Evolutionary conservation across 2,113 vertebrate genomes (phyloP).

Genomic region (Sisor rabdophorus): DNA sequence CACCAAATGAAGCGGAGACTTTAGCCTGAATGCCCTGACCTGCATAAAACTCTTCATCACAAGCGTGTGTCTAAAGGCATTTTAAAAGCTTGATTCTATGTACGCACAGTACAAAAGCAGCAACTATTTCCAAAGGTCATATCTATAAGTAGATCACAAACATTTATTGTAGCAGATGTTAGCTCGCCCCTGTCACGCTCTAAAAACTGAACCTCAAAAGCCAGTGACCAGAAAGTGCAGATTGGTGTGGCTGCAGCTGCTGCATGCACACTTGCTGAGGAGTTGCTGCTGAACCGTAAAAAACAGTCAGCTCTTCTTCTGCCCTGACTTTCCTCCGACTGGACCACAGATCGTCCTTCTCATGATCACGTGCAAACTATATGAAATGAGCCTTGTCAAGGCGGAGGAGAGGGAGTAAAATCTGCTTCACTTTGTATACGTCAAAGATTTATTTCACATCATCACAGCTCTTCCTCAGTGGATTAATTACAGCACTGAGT

Average conservation of each 20-base stretch:
- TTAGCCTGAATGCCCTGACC: not conserved
- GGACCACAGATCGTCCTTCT: not conserved
- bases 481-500: constrained; percentile 68
- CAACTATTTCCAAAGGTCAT: constrained; percentile 28
- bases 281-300: constrained; percentile 64
- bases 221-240: constrained; percentile 68
- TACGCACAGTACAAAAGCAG: constrained; percentile 20
- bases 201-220: constrained; percentile 62
- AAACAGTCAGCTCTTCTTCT: constrained; percentile 61
- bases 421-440: constrained; percentile 29
- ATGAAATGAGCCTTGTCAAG: constrained; percentile 46
- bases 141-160: constrained; percentile 27
- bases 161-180: constrained; percentile 17
- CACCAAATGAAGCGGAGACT: not conserved
- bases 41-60: not conserved
- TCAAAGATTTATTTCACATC: constrained; percentile 47
- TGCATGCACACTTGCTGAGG: constrained; percentile 53
- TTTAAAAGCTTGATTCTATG: constrained; percentile 16
- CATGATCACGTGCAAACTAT: constrained; percentile 32
- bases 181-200: constrained; percentile 54
- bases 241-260: constrained; percentile 60
- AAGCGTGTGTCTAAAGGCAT: constrained; percentile 1
- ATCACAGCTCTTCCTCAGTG: constrained; percentile 56
- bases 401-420: constrained; percentile 17
- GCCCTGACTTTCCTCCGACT: constrained; percentile 22